Conservation (phyloP, 64 coral and sea anemone genomes). For the Astreopora myriophthalma region DNA sequence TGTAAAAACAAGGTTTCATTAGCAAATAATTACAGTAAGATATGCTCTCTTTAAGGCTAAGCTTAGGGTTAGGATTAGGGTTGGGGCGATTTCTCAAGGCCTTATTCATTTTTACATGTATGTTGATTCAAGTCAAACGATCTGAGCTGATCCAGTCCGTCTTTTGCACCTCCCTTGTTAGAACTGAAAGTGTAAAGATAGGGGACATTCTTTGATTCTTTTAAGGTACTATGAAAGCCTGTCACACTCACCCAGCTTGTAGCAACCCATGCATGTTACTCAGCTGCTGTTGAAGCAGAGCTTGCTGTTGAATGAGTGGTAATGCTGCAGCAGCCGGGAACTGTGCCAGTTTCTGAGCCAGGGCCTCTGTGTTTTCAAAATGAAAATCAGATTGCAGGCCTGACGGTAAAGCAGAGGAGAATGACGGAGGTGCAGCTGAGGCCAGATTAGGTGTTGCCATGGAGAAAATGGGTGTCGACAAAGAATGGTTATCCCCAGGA, state of each 20-base stretch:
- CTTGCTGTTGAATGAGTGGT: conserved; percentile 29
- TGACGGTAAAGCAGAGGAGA: conserved; percentile 12
- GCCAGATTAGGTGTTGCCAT: conserved; percentile 30
- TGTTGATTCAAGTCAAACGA: no score
- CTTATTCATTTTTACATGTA: no score
- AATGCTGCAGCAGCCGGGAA: conserved; percentile 4
- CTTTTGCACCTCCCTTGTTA: no score
- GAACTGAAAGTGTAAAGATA: no score
- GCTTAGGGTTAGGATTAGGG: no score
- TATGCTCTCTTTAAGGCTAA: no score
- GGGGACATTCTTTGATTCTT: not conserved
- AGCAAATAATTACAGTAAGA: no score
- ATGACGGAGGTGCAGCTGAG: conserved; percentile 12
- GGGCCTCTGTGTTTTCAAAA: conserved; percentile 18
- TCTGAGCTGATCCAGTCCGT: no score
- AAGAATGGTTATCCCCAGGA: not conserved
- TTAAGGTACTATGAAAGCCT: not conserved
- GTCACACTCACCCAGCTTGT: not conserved
- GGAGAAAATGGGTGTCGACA: conserved; percentile 14
- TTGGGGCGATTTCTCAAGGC: no score
- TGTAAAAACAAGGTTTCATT: no score
- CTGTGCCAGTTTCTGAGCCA: conserved; percentile 25
- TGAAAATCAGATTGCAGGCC: conserved; percentile 18
- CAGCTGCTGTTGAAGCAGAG: conserved; percentile 11
- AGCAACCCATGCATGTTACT: conserved; percentile 25